phyloP scores from a whole-genome alignment of 2,797 vertebrate genomes.

The Neomorphus geoffroyi region DNA sequence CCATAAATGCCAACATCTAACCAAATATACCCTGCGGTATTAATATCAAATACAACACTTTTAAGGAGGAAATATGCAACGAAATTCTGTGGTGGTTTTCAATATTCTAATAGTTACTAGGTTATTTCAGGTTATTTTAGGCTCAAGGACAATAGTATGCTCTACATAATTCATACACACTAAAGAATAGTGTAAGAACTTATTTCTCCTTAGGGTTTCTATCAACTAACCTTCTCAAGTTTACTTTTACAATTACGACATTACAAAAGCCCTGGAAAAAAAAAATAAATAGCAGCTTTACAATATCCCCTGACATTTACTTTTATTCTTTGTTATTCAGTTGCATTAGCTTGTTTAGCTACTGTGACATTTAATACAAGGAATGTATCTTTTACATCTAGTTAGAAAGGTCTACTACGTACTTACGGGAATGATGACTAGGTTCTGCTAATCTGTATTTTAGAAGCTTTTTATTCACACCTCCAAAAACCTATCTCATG shows the following conservation, averaged over 20 bases:
- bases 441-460: constrained; percentile 38
- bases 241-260: constrained; percentile 62
- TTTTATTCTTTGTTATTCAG: constrained; percentile 66
- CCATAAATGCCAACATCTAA: not conserved
- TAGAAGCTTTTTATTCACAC: constrained; percentile 50
- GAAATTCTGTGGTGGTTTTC: not conserved
- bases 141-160: not conserved
- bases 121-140: not conserved
- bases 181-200: not conserved
- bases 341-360: constrained; percentile 67
- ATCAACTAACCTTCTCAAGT: constrained; percentile 31
- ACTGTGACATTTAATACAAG: constrained; percentile 66
- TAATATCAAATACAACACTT: not conserved
- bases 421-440: constrained; percentile 59
- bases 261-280: constrained; percentile 12
- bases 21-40: not conserved
- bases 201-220: constrained; percentile 7
- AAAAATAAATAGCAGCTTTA: constrained; percentile 55
- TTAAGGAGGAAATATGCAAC: not conserved
- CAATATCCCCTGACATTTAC: constrained; percentile 52
- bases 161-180: not conserved
- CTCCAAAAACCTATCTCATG: constrained; percentile 31
- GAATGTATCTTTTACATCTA: constrained; percentile 36
- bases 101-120: not conserved
- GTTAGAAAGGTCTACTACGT: constrained; percentile 53